Evolutionary conservation across 1,140 invertebrate species (phyloP).

Genomic region (Eumaeus atala): DNA sequence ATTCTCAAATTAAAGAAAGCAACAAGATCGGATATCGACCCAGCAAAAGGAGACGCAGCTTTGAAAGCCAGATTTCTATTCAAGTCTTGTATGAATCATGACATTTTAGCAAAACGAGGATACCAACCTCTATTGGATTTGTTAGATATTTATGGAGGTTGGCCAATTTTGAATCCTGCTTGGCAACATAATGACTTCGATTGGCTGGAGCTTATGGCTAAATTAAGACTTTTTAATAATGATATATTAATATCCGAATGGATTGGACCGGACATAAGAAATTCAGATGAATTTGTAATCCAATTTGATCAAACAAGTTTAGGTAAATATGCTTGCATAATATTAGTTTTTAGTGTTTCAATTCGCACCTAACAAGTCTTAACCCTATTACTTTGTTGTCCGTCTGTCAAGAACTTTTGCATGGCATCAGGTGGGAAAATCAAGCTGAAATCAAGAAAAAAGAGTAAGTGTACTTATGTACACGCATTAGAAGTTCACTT

Average conservation of each 20-base stretch:
- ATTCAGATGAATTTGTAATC: slow-evolving; percentile 89
- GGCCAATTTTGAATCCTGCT: slow-evolving; percentile 83
- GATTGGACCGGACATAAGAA: slow-evolving; percentile 92
- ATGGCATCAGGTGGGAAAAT: too few species aligned
- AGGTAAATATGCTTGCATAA: slow-evolving; percentile 70
- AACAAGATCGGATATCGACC: slow-evolving; percentile 28
- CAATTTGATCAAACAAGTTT: slow-evolving; percentile 93
- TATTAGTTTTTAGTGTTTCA: too few species aligned
- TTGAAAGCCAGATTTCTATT: slow-evolving; percentile 87
- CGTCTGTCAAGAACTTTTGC: too few species aligned
- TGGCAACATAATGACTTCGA: slow-evolving; percentile 82
- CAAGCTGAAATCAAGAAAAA: too few species aligned
- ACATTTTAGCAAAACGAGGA: slow-evolving; percentile 79
- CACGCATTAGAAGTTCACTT: too few species aligned
- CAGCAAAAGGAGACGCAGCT: slow-evolving; percentile 74
- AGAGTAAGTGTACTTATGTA: too few species aligned
- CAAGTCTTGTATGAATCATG: slow-evolving; percentile 88
- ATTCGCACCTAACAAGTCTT: too few species aligned
- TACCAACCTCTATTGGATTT: slow-evolving; percentile 83
- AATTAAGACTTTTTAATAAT: slow-evolving; percentile 87
- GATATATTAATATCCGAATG: slow-evolving; percentile 88
- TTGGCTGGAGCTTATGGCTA: slow-evolving; percentile 84
- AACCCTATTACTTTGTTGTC: too few species aligned
- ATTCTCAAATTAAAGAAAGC: slow-evolving; percentile 21
- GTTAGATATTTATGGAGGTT: slow-evolving; percentile 85